Evolutionary conservation across 2,113 vertebrate species (phyloP), one percentile per base, ranked within the genome.

Genomic region (Plecotus auritus): DNA sequence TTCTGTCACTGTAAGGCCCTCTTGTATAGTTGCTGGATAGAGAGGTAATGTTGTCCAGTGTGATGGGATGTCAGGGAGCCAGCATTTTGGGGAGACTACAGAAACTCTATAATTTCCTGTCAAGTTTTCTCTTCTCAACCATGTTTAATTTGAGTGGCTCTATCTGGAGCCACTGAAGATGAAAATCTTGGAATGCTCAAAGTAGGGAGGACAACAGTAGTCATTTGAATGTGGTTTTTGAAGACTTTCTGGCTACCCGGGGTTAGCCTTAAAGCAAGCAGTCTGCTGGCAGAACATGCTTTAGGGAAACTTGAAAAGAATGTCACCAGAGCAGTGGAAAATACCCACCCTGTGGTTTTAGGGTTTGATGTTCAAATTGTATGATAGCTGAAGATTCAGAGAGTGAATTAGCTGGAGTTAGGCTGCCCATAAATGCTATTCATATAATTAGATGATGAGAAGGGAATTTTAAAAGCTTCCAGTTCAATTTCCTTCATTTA

Each of bases 401-500:
- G 51, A 97, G 26, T 1, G 56, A 89, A 56, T 97, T 94, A 97
- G 0, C 8, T 83, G 7, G 85, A 91, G 95, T 94, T 61, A 61
- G 95, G 26, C 70, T 97, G 90, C 91, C 83, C 67, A 73, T 95
- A 95, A 94, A 90, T 89, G 78, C 17, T 94, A 30, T 73, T 28
- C 92, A 85, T 91, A 4, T 89, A 94, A 93, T 96, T 93, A 97
- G 85, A 81, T 87, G 82, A 97, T 92, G 83, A 87, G 82, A 97
- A 96, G 95, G 96, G 61, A 97, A 97, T 97, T 77, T 87, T 93
- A 37, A 96, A 85, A 61, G 56, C 73, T 95, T 97, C 87, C 84
- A 96, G 85, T 66, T 73, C 91, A n/a, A 67, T 73, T 96, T 97
- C 85, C 59, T 88, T 97, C 86, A 80, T 89, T 96, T 95, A 94